Conservation (phyloP, 2,797 vertebrate species). For the Kryptolebias ocellatus region DNA sequence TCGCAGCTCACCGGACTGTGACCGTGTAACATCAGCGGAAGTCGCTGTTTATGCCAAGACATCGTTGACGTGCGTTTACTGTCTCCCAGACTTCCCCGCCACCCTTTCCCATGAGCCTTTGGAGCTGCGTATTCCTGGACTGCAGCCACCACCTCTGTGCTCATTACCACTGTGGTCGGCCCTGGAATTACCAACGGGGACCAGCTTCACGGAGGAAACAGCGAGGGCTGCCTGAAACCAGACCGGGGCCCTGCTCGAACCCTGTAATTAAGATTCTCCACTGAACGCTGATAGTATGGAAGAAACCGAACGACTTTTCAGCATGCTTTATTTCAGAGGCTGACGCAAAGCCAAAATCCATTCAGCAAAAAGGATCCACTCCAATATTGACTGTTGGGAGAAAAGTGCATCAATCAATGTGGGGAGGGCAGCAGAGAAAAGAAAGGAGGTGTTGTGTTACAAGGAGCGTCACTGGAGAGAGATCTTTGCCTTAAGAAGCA, state of each 20-base stretch:
- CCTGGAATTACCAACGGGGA: slow-evolving; percentile 81
- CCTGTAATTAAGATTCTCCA: slow-evolving; percentile 85
- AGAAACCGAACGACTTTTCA: slow-evolving; percentile 83
- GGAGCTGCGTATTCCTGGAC: slow-evolving; percentile 78
- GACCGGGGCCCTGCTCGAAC: slow-evolving; percentile 73
- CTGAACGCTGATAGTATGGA: slow-evolving; percentile 83
- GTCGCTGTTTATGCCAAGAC: slow-evolving; percentile 73
- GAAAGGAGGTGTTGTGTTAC: slow-evolving; percentile 57
- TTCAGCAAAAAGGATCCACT: slow-evolving; percentile 74
- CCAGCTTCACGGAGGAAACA: slow-evolving; percentile 75
- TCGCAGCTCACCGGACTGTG: slow-evolving; percentile 56
- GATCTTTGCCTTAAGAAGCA: slow-evolving; percentile 36
- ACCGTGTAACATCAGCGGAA: slow-evolving; percentile 71
- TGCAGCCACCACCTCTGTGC: slow-evolving; percentile 66
- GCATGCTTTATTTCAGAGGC: slow-evolving; percentile 76
- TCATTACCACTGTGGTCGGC: slow-evolving; percentile 83
- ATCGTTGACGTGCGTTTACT: slow-evolving; percentile 71
- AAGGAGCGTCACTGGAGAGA: slow-evolving; percentile 51
- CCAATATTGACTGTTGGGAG: slow-evolving; percentile 52
- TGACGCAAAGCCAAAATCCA: slow-evolving; percentile 75
- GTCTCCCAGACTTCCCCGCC: slow-evolving; percentile 76
- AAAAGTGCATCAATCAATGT: slow-evolving; percentile 66
- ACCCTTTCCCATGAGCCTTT: slow-evolving; percentile 79
- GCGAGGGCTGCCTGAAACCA: slow-evolving; percentile 81
- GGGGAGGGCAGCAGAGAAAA: slow-evolving; percentile 45